Evolutionary conservation across 2,797 vertebrate species (phyloP).

Genomic region (Eulemur coronatus): DNA sequence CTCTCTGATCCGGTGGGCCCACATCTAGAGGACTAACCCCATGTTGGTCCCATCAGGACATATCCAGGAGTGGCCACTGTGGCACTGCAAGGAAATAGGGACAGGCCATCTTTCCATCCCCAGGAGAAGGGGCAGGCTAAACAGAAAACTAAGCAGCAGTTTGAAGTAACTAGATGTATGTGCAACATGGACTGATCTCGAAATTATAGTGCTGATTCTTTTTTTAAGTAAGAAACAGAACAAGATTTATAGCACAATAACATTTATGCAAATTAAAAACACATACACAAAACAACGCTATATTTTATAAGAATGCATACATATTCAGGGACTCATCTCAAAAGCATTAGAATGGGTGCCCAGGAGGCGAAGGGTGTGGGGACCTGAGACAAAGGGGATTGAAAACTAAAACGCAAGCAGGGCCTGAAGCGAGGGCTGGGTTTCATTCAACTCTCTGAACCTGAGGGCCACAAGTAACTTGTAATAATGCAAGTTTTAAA

Average conservation of each 20-base stretch:
- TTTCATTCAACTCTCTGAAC: neutral
- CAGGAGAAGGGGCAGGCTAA: neutral
- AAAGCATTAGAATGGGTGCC: neutral
- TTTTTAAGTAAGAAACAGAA: conserved; percentile 60
- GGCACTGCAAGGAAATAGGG: neutral
- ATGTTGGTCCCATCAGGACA: neutral
- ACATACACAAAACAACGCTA: conserved; percentile 39
- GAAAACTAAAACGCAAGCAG: neutral
- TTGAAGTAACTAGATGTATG: conserved; percentile 30
- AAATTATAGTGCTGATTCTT: neutral
- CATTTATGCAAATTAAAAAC: conserved; percentile 73
- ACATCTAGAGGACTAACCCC: neutral
- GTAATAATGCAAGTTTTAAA: neutral
- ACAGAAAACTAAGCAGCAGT: neutral
- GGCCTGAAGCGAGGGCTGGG: neutral
- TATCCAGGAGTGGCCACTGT: neutral
- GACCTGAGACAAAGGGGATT: neutral
- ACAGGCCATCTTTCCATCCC: neutral
- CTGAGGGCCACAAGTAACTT: neutral
- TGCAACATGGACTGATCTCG: neutral
- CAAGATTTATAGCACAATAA: conserved; percentile 76
- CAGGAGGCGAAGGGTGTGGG: neutral
- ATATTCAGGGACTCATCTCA: conserved; percentile 59
- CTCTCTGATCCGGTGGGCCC: neutral
- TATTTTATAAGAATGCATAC: conserved; percentile 53